These are phyloP conservation scores for Porites rus DNA, from an alignment of 92 coral and sea anemone genomes.

Conservation along the genomic window DNA sequence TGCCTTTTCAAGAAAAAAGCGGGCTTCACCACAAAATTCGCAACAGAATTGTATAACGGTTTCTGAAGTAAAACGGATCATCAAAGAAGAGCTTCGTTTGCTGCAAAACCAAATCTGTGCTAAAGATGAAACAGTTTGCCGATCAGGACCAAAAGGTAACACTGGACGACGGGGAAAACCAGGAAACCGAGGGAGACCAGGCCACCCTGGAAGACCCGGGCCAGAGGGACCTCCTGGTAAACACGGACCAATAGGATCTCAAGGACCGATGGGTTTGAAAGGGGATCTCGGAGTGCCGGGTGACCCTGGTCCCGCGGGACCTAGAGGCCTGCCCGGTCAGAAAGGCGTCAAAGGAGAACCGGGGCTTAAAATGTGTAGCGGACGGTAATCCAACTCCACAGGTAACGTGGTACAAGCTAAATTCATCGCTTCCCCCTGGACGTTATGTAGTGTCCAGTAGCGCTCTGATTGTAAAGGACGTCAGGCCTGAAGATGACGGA, in stretches of 20 bases:
- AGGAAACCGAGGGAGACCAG: constrained; percentile 53
- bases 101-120: constrained; percentile 59
- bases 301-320: constrained; percentile 58
- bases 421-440: no score
- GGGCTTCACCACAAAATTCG: no score
- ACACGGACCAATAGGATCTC: constrained; percentile 63
- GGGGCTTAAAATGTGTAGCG: constrained; percentile 53
- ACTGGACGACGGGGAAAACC: constrained; percentile 51
- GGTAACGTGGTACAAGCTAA: no score
- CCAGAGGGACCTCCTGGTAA: constrained; percentile 66
- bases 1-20: no score
- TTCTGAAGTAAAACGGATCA: constrained; percentile 9
- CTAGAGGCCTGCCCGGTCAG: constrained; percentile 55
- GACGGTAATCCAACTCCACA: constrained; percentile 68
- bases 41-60: background rate
- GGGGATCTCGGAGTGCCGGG: constrained; percentile 56
- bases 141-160: constrained; percentile 58
- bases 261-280: constrained; percentile 42
- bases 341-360: constrained; percentile 64
- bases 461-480: no score
- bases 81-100: constrained; percentile 49
- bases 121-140: constrained; percentile 51
- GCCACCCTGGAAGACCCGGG: constrained; percentile 50
- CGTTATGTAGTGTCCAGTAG: no score
- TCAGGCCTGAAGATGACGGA: no score